Conservation (phyloP, 2,888 invertebrate species). For the Gastrophysa polygoni region DNA sequence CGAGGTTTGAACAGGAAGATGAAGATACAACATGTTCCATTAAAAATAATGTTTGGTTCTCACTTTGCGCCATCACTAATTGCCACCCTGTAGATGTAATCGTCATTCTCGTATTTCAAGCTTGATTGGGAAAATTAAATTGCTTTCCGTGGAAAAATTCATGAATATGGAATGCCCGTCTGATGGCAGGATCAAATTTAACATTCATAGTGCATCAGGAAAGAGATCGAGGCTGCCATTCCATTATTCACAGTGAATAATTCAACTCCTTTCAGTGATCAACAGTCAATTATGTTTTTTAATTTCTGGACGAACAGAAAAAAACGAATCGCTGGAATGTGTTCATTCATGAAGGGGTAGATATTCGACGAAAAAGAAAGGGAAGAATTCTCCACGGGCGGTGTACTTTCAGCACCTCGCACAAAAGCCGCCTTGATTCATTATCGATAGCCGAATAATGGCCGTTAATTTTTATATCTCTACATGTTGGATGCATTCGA, state of each 20-base stretch:
- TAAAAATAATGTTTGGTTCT: no score
- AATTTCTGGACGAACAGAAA: constrained; percentile 10
- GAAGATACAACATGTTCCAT: no score
- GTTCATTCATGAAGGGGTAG: constrained; percentile 48
- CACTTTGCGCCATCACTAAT: no score
- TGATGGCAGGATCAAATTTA: no score
- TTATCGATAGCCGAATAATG: constrained; percentile 36
- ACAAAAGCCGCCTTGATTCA: constrained; percentile 35
- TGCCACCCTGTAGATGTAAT: no score
- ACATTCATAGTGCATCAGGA: constrained; percentile 6
- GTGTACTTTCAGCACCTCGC: constrained; percentile 48
- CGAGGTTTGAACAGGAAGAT: no score
- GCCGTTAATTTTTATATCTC: constrained; percentile 15
- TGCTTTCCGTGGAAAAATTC: no score
- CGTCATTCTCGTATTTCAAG: no score
- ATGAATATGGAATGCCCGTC: no score
- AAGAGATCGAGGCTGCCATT: not conserved
- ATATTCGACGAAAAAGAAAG: constrained; percentile 47
- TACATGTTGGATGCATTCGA: not conserved
- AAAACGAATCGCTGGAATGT: no score
- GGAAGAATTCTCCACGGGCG: constrained; percentile 41
- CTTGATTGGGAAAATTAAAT: no score
- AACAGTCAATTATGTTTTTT: constrained; percentile 15
- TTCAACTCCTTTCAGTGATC: constrained; percentile 9
- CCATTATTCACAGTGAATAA: constrained; percentile 9